Evolutionary conservation across 2,797 vertebrate species (phyloP).

Genomic region (Brachymystax lenok): DNA sequence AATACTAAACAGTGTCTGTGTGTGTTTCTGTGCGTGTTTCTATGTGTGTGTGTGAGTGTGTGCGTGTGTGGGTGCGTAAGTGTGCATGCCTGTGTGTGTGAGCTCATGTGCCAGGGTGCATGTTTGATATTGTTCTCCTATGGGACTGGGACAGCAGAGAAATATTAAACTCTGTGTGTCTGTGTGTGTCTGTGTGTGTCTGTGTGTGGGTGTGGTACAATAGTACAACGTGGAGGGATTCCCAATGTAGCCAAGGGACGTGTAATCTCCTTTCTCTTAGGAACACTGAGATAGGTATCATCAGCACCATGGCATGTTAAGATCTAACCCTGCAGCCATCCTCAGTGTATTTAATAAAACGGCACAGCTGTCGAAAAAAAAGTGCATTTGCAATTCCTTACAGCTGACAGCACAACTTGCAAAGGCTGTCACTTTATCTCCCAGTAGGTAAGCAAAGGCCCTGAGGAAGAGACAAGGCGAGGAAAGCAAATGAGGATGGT

Average conservation of each 20-base stretch:
- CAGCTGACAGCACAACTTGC: conserved; percentile 45
- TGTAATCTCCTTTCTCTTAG: not conserved
- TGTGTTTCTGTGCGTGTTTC: no score
- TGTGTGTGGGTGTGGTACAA: conserved; percentile 1
- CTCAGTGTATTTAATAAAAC: conserved; percentile 48
- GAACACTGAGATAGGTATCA: conserved; percentile 17
- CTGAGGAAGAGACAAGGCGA: conserved; percentile 26
- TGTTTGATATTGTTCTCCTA: conserved; percentile 12
- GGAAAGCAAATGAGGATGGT: conserved; percentile 6
- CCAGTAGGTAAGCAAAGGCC: conserved; percentile 49
- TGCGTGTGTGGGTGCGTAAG: no score
- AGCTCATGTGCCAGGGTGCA: no score
- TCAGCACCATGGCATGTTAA: conserved; percentile 23
- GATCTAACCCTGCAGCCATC: conserved; percentile 18
- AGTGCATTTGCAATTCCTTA: conserved; percentile 48
- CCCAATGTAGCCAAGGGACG: not conserved
- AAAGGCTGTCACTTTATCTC: conserved; percentile 59
- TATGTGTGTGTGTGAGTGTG: no score
- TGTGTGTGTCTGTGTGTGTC: not conserved
- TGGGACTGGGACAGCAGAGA: conserved; percentile 6
- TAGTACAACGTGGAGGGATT: not conserved
- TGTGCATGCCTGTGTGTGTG: no score
- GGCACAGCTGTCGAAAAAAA: conserved; percentile 35
- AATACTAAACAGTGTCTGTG: no score
- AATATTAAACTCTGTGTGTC: not conserved